Percentiles rank a stretch among this genome's conserved stretches.
These are phyloP conservation scores for Zele albiditarsus DNA, from an alignment of 2,888 invertebrate species.

Conservation along the genomic window DNA sequence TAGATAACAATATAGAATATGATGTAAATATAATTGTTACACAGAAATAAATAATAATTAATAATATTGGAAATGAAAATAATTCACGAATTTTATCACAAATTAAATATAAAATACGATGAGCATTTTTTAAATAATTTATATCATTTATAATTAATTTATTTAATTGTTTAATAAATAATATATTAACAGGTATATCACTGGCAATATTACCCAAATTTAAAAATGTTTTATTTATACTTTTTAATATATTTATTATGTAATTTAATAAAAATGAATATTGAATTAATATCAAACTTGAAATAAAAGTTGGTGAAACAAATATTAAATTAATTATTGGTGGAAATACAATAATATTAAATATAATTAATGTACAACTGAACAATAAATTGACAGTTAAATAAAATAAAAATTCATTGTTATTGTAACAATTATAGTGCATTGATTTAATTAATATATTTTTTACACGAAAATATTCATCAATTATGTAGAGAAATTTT, in stretches of 20 bases:
- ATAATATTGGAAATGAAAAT: conserved; percentile 37
- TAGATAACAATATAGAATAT: conserved; percentile 32
- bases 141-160: neutral
- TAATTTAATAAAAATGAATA: conserved; percentile 33
- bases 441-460: neutral
- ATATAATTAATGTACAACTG: too few species aligned
- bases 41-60: conserved; percentile 16
- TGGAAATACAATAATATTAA: too few species aligned
- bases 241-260: conserved; percentile 19
- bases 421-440: neutral
- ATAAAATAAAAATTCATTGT: neutral
- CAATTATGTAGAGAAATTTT: conserved; percentile 34
- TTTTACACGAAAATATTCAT: conserved; percentile 22
- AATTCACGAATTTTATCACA: conserved; percentile 30
- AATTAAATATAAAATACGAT: conserved; percentile 34
- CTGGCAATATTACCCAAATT: neutral
- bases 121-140: conserved; percentile 10
- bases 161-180: conserved; percentile 18
- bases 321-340: too few species aligned
- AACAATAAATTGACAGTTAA: neutral
- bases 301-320: too few species aligned
- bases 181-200: neutral
- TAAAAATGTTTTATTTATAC: conserved; percentile 29
- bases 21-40: conserved; percentile 18
- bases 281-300: conserved; percentile 33